Evolutionary conservation across 1,140 invertebrate species (phyloP), one percentile per base, ranked within the genome.

Genomic region (Caenorhabditis tropicalis): DNA sequence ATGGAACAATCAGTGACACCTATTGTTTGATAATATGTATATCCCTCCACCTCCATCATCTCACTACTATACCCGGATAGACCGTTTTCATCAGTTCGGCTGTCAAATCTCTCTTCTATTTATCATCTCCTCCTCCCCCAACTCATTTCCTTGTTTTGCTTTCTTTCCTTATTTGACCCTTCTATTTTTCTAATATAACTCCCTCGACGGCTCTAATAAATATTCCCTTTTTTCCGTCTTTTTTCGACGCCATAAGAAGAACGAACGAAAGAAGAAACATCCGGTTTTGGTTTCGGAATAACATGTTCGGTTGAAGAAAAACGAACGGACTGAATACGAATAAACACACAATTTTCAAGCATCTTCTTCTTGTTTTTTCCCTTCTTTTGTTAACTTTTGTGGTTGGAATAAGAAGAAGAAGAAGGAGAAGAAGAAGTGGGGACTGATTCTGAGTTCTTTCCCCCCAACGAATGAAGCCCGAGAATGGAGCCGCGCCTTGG

Each of bases 401-500:
- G 10, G 33, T 16, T 65, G 58, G 6, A 36, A 12, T 65, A 5
- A 27, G 16, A 58, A 29, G 29, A 27, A 0, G 16, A 10, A 10
- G 19, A 60, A 19, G 3, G 1, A 51, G 21, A 24, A 65, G 21
- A 19, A 65, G 29, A n/a, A 21, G 24, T 10, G 29, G 12, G n/a
- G 6, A 19, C 31, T 60, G 58, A n/a, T 56, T n/a, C 31, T 16
- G 29, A 15, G 19, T 65, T 65, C 36, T 21, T 12, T 12, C 12
- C 12, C 39, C 39, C 39, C 49, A 36, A 80, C 36, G 83, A 81
- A 49, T 58, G 74, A 85, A 53, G 74, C 31, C 27, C 36, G 58
- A 79, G 33, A 84, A 84, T 46, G 74, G 82, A 53, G 36, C 53
- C 3, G 65, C 49, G 79, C 27, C 51, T 53, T 79, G 82, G 82